A percentile compares a stretch with the other conserved stretches of the same genome.
Evolutionary conservation across 2,888 invertebrate species (phyloP).

Genomic region (Cyclophora punctaria): DNA sequence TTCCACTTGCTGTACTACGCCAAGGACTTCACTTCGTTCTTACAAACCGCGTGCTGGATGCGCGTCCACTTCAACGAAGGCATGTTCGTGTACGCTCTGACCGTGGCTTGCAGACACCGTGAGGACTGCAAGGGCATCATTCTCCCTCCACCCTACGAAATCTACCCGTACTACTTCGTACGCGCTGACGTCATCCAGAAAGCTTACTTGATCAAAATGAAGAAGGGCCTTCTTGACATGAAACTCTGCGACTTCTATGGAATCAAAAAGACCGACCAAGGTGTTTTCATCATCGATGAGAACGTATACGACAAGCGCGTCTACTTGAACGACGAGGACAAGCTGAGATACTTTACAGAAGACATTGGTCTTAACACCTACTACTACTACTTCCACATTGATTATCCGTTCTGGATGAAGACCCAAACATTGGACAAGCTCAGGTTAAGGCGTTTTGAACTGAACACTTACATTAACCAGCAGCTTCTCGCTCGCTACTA

Average conservation of each 20-base stretch:
- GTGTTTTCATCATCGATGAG: constrained; percentile 77
- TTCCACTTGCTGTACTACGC: constrained; percentile 73
- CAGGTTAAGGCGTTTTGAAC: constrained; percentile 63
- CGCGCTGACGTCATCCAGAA: constrained; percentile 79
- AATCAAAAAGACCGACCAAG: constrained; percentile 63
- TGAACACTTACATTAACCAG: constrained; percentile 77
- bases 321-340: constrained; percentile 70
- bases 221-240: constrained; percentile 53
- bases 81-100: constrained; percentile 74
- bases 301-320: constrained; percentile 78
- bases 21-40: constrained; percentile 68
- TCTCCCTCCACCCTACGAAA: constrained; percentile 75
- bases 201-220: constrained; percentile 69
- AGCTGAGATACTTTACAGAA: constrained; percentile 78
- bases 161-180: constrained; percentile 80
- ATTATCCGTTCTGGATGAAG: constrained; percentile 79
- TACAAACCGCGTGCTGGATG: constrained; percentile 69
- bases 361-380: constrained; percentile 78
- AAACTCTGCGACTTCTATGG: constrained; percentile 72
- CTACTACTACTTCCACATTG: constrained; percentile 77
- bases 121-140: constrained; percentile 66
- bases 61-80: constrained; percentile 71
- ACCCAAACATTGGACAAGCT: constrained; percentile 51
- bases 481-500: constrained; percentile 79
- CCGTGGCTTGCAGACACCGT: constrained; percentile 69